phyloP scores from a whole-genome alignment of 2,888 invertebrate species.

The Ligdia adustata region DNA sequence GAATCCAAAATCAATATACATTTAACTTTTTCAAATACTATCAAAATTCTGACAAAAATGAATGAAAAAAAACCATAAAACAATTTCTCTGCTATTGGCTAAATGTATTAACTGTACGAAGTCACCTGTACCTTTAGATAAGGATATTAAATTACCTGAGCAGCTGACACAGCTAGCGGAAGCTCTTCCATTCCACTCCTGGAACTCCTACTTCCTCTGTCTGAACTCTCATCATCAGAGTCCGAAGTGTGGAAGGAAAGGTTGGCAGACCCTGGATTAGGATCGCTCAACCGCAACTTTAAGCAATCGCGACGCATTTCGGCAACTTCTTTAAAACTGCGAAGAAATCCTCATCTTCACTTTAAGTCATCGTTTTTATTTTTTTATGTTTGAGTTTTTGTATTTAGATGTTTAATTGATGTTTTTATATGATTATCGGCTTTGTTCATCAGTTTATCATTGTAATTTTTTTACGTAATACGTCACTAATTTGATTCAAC shows the following conservation, averaged over 20 bases:
- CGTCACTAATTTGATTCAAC: background rate
- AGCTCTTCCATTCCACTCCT: constrained; percentile 53
- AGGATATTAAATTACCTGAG: constrained; percentile 65
- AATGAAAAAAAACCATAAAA: too few species aligned
- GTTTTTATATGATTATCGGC: background rate
- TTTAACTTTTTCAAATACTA: too few species aligned
- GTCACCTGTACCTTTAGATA: too few species aligned
- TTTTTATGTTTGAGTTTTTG: too few species aligned
- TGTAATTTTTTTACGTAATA: background rate
- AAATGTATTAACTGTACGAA: too few species aligned
- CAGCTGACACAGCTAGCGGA: constrained; percentile 54
- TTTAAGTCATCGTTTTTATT: background rate
- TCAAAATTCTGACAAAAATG: too few species aligned
- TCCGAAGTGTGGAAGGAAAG: constrained; percentile 70
- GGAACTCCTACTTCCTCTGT: constrained; percentile 56
- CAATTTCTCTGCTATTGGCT: too few species aligned
- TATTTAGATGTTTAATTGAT: background rate
- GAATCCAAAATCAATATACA: too few species aligned
- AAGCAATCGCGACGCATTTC: constrained; percentile 76
- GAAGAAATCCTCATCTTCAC: background rate
- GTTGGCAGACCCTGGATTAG: constrained; percentile 61
- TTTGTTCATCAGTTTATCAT: background rate
- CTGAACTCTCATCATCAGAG: constrained; percentile 72
- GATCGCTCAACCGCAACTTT: constrained; percentile 75
- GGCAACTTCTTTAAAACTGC: background rate